Base-by-base conservation (phyloP, 2,113 vertebrate genomes). In the Ellobius talpinus region DNA sequence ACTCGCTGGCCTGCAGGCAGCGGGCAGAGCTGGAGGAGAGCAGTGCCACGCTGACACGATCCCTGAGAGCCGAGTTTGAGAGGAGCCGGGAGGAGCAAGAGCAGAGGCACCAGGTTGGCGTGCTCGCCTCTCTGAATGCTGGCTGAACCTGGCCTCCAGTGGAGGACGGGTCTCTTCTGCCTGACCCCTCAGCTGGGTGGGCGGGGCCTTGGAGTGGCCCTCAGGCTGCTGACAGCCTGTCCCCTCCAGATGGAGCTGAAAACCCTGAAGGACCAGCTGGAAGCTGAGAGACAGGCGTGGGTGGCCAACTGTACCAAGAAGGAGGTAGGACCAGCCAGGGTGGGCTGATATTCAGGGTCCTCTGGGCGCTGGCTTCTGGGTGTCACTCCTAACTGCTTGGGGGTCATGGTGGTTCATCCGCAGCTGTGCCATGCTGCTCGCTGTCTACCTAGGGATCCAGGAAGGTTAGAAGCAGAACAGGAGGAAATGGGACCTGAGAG, bases 211-310 rank as follows among this genome's bases (percentile, higher is more conserved):
- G 0, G n/a, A 36, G 23, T 36, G 45, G n/a, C 13, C 79, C n/a
- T 14, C 26, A 9, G 61, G 26, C 10, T 14, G 45, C 29, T 86
- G 58, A 89, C 0, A 1, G 13, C 29, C 3, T 5, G 5, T 68
- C 4, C 24, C 90, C 58, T 33, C 42, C 89, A 99, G 99, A 91
- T 97, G 90, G 99, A 99, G 98, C 96, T 99, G 95, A 99, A 99
- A 95, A 97, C 98, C 0, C 92, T 99, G 90, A 99, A 98, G 90
- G 99, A 99, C n/a, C 98, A 98, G 16, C 84, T 99, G 94, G 99
- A 99, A 93, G 98, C 99, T 0, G 99, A 99, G 96, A 99, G 99
- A 95, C 99, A 99, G 97, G 98, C 98, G 0, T 99, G 99, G 99
- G 99, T 99, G 63, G 99, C 99, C 58, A 99, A 97, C 98, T 99